Evolutionary conservation across 2,888 invertebrate species (phyloP), one percentile per base, ranked within the genome.

Genomic region (Acrobasis suavella): DNA sequence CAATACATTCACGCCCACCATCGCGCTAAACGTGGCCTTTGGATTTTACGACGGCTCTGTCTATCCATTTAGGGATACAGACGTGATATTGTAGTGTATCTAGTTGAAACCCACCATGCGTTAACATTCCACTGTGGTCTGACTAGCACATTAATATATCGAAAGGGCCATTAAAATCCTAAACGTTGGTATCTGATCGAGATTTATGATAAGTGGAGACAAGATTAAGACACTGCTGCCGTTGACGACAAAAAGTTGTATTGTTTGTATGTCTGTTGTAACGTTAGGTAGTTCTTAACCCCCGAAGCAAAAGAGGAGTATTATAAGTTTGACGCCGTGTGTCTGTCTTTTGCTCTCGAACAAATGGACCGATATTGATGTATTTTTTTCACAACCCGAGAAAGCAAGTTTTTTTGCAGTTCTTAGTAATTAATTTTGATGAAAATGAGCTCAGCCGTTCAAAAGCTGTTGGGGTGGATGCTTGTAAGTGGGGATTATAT

Each of bases 171-270:
- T 91, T 90, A 89, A 85, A 86, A 82, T 82, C 81, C 80, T 86
- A 89, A 88, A 85, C 84, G 88, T 85, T 84, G 82, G 81, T 87
- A 91, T 91, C 89, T 86, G 91, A 91, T 91, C 76, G 72, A 89
- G 90, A 90, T 90, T 86, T 89, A 87, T 89, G 90, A 90, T 90
- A 89, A 87, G 81, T 82, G 80, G 65, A 74, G 67, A 80, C 80
- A 74, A 80, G 87, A 89, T 88, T 86, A 88, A 89, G 89, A 84
- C 83, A 83, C 85, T 76, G 72, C 66, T 64, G 68, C 70, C 62
- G 60, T 17, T 37, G 56, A 42, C 75, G 78, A 69, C 70, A 74
- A 77, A 75, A 50, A 38, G 39, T 55, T 32, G 46, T 51, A 39
- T 50, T 58, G 51, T 55, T n/a, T 46, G 49, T 49, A 15, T 51